phyloP scores from a whole-genome alignment of 2,888 invertebrate genomes.

The Chesias legatella region DNA sequence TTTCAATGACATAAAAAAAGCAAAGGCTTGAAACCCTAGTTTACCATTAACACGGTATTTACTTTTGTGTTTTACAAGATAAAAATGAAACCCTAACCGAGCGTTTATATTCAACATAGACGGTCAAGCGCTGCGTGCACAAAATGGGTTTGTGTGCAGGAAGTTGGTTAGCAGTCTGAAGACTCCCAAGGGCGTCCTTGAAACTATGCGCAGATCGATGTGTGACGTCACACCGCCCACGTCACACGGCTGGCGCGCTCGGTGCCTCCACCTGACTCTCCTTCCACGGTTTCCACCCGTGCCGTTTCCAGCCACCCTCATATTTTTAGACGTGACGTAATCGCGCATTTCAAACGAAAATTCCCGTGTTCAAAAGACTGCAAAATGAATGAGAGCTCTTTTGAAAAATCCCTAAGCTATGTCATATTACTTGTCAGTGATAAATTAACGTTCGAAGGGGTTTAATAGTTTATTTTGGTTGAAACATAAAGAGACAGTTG shows the following conservation, averaged over 20 bases:
- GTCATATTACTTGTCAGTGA: not conserved
- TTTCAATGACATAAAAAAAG: too few species aligned
- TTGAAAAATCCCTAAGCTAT: conserved; percentile 5
- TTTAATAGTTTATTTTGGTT: conserved; percentile 7
- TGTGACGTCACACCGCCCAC: conserved; percentile 66
- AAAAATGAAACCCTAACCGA: not conserved
- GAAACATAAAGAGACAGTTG: conserved; percentile 3
- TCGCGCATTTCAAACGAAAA: conserved; percentile 40
- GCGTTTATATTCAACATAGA: conserved; percentile 8
- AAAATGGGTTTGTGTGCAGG: conserved; percentile 42
- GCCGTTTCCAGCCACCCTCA: conserved; percentile 51
- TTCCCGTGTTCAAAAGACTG: conserved; percentile 12
- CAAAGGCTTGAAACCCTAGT: too few species aligned
- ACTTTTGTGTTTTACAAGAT: too few species aligned
- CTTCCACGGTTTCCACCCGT: conserved; percentile 45
- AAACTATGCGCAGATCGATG: conserved; percentile 68
- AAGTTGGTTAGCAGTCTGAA: conserved; percentile 54
- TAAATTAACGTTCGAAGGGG: conserved; percentile 7
- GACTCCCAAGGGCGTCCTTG: conserved; percentile 71
- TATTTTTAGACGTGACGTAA: conserved; percentile 77
- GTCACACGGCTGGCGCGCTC: conserved; percentile 60
- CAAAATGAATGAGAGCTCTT: conserved; percentile 17
- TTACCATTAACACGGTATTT: too few species aligned
- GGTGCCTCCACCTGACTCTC: conserved; percentile 44
- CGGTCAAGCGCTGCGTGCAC: conserved; percentile 27